Percentiles rank a stretch among this genome's conserved stretches.
phyloP scores from a whole-genome alignment of 2,797 vertebrate species.

The Vespertilio murinus region DNA sequence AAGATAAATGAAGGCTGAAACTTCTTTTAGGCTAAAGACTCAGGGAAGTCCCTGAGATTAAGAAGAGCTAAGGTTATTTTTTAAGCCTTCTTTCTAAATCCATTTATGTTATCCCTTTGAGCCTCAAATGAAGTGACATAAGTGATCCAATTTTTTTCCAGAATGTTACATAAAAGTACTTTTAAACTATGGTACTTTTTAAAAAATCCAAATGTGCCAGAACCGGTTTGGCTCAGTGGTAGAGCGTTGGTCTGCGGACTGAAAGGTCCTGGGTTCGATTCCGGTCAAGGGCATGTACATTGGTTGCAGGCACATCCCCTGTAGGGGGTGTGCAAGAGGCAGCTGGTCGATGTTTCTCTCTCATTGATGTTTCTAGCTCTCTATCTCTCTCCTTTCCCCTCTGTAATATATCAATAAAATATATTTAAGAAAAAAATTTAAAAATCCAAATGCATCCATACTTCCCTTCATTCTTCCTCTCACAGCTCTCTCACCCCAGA shows the following conservation, averaged over 20 bases:
- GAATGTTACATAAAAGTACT: background rate
- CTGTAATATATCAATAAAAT: too few relatives aligned
- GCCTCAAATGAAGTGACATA: background rate
- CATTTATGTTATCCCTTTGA: slow-evolving; percentile 28
- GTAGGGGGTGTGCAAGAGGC: too few relatives aligned
- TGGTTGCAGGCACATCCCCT: too few relatives aligned
- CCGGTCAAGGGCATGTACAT: too few relatives aligned
- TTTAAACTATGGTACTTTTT: background rate
- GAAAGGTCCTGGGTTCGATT: too few relatives aligned
- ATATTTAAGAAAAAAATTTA: too few relatives aligned
- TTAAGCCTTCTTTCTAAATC: slow-evolving; percentile 44
- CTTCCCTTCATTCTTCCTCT: background rate
- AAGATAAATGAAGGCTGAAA: background rate
- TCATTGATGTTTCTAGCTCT: too few relatives aligned
- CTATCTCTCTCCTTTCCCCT: too few relatives aligned
- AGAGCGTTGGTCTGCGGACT: too few relatives aligned
- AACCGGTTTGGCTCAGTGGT: too few relatives aligned
- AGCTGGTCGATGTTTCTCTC: too few relatives aligned
- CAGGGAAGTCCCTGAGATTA: background rate
- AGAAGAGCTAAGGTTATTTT: slow-evolving; percentile 33
- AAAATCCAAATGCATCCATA: background rate
- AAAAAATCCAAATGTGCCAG: background rate
- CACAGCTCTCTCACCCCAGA: background rate
- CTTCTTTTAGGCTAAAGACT: background rate
- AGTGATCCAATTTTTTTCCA: slow-evolving; percentile 1